A percentile compares a stretch with the other conserved stretches of the same genome.
phyloP scores from a whole-genome alignment of 2,888 invertebrate genomes.

The Tenthredo livida region DNA sequence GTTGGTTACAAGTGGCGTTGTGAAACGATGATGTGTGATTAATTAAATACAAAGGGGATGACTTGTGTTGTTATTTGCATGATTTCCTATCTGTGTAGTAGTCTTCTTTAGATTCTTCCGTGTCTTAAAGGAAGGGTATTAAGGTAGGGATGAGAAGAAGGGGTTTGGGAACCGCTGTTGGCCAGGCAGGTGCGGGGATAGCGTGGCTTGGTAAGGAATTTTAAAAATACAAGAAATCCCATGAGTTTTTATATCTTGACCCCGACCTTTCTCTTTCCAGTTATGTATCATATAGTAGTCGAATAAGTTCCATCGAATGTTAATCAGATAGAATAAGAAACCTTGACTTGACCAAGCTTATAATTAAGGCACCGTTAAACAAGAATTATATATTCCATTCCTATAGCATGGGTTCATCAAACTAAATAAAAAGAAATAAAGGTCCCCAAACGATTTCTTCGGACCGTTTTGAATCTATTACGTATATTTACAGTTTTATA shows the following conservation, averaged over 20 bases:
- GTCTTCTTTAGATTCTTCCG: background rate
- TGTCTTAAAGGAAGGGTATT: background rate
- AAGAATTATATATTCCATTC: slow-evolving; percentile 30
- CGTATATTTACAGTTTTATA: slow-evolving; percentile 42
- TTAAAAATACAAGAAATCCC: slow-evolving; percentile 50
- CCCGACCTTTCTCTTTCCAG: slow-evolving; percentile 54
- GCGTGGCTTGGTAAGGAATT: slow-evolving; percentile 36
- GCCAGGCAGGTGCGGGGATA: slow-evolving; percentile 48
- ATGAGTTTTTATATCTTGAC: slow-evolving; percentile 52
- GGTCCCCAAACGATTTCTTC: background rate
- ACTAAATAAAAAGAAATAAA: slow-evolving; percentile 31
- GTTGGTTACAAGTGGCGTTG: background rate
- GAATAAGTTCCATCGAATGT: slow-evolving; percentile 38
- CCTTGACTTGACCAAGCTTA: slow-evolving; percentile 20
- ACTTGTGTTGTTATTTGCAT: background rate
- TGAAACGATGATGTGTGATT: background rate
- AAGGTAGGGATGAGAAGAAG: background rate
- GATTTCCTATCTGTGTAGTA: background rate
- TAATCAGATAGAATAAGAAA: slow-evolving; percentile 27
- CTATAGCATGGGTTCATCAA: slow-evolving; percentile 35
- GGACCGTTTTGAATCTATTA: slow-evolving; percentile 33
- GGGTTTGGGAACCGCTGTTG: slow-evolving; percentile 38
- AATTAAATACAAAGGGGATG: background rate
- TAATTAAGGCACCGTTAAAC: slow-evolving; percentile 44
- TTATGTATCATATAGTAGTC: slow-evolving; percentile 40